These are phyloP conservation scores for Microcebus murinus DNA, from an alignment of 2,113 vertebrate species.

Conservation along the genomic window DNA sequence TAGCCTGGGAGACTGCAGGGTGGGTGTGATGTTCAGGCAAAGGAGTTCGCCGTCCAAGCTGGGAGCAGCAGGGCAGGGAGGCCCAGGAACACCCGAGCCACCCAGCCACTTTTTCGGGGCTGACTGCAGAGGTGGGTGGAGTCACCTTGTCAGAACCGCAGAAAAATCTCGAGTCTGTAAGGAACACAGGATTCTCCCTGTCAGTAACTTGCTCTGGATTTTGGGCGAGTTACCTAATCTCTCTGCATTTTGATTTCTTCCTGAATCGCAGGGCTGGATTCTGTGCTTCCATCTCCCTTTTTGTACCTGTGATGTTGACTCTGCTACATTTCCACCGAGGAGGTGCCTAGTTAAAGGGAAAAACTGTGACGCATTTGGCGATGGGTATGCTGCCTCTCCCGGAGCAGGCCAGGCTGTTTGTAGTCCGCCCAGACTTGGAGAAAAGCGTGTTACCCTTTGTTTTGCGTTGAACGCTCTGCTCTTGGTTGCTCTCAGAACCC, in stretches of 20 bases:
- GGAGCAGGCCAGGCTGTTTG: neutral
- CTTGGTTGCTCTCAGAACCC: neutral
- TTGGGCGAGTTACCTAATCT: neutral
- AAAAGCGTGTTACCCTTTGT: neutral
- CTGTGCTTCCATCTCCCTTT: neutral
- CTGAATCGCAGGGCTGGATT: neutral
- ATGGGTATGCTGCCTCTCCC: rapidly evolving
- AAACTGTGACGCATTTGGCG: neutral
- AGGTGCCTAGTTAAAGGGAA: neutral
- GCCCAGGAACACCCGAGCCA: neutral
- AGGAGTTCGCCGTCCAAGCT: neutral
- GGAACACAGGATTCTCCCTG: neutral
- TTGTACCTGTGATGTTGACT: neutral
- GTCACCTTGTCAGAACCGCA: neutral
- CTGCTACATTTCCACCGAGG: neutral
- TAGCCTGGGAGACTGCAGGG: neutral
- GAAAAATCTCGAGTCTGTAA: neutral
- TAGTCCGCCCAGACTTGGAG: neutral
- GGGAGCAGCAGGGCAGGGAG: neutral
- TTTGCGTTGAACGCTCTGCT: neutral
- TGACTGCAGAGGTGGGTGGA: neutral
- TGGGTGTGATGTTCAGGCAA: neutral
- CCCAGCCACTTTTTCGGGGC: neutral
- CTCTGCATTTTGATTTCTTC: neutral
- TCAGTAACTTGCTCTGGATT: neutral